Base-by-base conservation (phyloP, 2,888 invertebrate species). In the Drosophila melanosoma region DNA sequence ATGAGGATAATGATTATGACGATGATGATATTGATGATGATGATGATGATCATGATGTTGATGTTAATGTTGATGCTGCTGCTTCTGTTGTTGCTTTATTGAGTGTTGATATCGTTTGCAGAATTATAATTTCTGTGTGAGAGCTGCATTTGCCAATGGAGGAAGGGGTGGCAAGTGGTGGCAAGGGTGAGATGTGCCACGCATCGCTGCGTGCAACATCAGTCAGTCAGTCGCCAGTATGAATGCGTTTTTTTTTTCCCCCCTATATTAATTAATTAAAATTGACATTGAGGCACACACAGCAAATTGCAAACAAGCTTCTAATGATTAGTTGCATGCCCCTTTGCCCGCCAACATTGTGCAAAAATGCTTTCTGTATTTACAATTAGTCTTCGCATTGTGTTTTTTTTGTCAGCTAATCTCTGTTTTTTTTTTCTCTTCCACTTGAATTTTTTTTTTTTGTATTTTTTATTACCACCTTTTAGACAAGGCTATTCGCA, bases 281-380 rank as follows among this genome's bases (percentile, higher is more conserved):
- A 89, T 87, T 87, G 87, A 89, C 89, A 87, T 89, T 87, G 89
- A 82, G 78, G 49, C 77, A 71, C 75, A 83, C 77, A 71, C 77
- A 83, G 81, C 87, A 88, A 88, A 88, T 86, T 86, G 79, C 73
- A 75, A 86, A 82, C 84, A 81, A 81, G 89, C 89, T 81, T 88
- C 83, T 82, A 87, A 87, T 84, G 73, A 82, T 84, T 69, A 72
- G 81, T 84, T 87, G 87, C 82, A 88, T 84, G 84, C 79, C 79
- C 74, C 84, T 76, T 81, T 75, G 62, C 69, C 74, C 71, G 83
- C 76, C 73, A 88, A 87, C 87, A 88, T 88, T 84, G 89, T 87
- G 86, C 79, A 84, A 87, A 87, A 87, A 86, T 83, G 86, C 72
- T 86, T 78, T 83, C 81, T 86, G 81, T 81, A 77, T 83, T 83